Evolutionary conservation across 2,888 invertebrate genomes (phyloP).

Genomic region (Mythimna ferrago): DNA sequence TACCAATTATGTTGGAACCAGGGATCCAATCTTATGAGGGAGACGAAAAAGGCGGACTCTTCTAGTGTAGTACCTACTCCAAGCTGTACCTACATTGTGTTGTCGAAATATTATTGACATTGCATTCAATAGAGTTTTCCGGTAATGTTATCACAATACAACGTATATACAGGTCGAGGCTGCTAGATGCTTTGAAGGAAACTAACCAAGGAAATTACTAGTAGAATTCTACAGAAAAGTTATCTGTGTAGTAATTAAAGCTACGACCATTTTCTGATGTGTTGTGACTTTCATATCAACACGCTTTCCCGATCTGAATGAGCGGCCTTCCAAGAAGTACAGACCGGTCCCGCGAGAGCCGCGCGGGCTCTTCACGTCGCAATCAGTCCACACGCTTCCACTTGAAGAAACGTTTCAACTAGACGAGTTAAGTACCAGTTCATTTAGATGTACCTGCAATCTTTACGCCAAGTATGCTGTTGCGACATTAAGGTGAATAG

Average conservation of each 20-base stretch:
- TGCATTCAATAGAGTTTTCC: not conserved
- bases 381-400: constrained; percentile 12
- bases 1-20: not conserved
- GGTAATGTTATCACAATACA: not conserved
- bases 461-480: not conserved
- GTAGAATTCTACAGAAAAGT: constrained; percentile 3
- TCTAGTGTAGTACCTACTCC: not conserved
- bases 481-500: not conserved
- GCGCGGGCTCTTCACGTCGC: constrained; percentile 12
- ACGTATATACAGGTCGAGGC: not conserved
- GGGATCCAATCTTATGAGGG: not conserved
- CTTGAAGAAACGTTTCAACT: constrained; percentile 23
- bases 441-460: not conserved
- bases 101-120: not conserved
- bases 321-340: constrained; percentile 52
- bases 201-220: not conserved
- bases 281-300: constrained; percentile 53
- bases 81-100: not conserved
- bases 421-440: not conserved
- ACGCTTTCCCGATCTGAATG: constrained; percentile 52
- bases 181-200: not conserved
- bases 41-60: not conserved
- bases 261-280: constrained; percentile 23
- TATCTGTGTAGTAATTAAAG: constrained; percentile 13
- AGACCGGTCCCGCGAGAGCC: constrained; percentile 43